Percentiles rank a stretch among this genome's conserved stretches.
phyloP scores from a whole-genome alignment of 1,140 invertebrate genomes.

The Mesaphorura yosii region DNA sequence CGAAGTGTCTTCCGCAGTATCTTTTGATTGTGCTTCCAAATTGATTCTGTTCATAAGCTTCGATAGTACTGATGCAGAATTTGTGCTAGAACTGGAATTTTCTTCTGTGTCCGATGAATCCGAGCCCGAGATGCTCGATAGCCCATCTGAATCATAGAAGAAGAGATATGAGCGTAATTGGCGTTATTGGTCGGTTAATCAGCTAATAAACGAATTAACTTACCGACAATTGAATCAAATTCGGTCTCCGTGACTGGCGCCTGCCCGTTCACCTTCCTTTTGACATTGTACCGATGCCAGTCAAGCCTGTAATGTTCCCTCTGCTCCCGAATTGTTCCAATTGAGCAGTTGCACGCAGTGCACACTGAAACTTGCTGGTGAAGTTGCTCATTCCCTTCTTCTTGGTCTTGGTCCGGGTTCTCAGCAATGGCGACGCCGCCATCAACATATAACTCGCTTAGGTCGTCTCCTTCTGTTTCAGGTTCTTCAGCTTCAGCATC shows the following conservation, averaged over 20 bases:
- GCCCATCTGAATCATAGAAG: constrained; percentile 44
- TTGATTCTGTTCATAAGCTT: no score
- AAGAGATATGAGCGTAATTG: not conserved
- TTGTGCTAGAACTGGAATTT: not conserved
- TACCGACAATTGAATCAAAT: constrained; percentile 38
- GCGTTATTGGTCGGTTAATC: no score
- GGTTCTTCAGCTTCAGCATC: not conserved
- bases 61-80: constrained; percentile 37
- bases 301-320: constrained; percentile 54
- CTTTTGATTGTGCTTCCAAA: not conserved
- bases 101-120: constrained; percentile 29
- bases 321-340: constrained; percentile 34
- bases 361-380: constrained; percentile 10
- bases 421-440: not conserved
- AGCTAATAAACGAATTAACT: no score
- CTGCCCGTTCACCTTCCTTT: constrained; percentile 47
- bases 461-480: not conserved
- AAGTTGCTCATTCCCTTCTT: not conserved
- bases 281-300: constrained; percentile 62
- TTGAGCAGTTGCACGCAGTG: constrained; percentile 24
- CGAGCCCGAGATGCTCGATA: constrained; percentile 64
- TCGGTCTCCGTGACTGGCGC: constrained; percentile 46
- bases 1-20: not conserved
- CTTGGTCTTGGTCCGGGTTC: not conserved
- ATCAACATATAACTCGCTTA: not conserved